Evolutionary conservation across 2,888 invertebrate genomes (phyloP).

Genomic region (Agelastica alni): DNA sequence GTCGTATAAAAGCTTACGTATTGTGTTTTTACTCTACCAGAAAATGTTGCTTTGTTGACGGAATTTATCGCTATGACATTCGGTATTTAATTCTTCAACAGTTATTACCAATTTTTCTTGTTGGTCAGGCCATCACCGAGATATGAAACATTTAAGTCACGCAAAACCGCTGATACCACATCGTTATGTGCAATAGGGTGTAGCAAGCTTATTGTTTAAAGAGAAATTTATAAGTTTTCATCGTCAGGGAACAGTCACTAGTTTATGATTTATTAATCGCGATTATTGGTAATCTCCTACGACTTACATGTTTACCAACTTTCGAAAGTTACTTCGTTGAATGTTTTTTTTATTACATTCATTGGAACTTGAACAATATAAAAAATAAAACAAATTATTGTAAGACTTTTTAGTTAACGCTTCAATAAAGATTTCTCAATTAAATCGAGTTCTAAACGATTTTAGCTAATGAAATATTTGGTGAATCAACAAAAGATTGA

Average conservation of each 20-base stretch:
- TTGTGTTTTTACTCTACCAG: conserved; percentile 36
- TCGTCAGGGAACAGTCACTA: conserved; percentile 18
- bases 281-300: conserved; percentile 6
- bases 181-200: conserved; percentile 21
- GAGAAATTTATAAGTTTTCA: conserved; percentile 23
- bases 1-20: conserved; percentile 40
- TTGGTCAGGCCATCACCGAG: conserved; percentile 27
- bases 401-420: no score
- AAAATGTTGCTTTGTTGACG: conserved; percentile 38
- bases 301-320: conserved; percentile 18
- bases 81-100: conserved; percentile 39
- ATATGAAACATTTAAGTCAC: conserved; percentile 34
- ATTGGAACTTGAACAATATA: no score
- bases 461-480: no score
- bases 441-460: no score
- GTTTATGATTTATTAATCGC: conserved; percentile 17
- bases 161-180: conserved; percentile 26
- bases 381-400: no score
- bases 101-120: conserved; percentile 37
- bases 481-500: no score
- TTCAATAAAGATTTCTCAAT: no score
- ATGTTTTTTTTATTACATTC: no score
- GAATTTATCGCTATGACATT: conserved; percentile 40
- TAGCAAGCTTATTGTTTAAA: conserved; percentile 23
- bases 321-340: no score